phyloP scores from a whole-genome alignment of 2,113 vertebrate species.

The Sphyrna mokarran region DNA sequence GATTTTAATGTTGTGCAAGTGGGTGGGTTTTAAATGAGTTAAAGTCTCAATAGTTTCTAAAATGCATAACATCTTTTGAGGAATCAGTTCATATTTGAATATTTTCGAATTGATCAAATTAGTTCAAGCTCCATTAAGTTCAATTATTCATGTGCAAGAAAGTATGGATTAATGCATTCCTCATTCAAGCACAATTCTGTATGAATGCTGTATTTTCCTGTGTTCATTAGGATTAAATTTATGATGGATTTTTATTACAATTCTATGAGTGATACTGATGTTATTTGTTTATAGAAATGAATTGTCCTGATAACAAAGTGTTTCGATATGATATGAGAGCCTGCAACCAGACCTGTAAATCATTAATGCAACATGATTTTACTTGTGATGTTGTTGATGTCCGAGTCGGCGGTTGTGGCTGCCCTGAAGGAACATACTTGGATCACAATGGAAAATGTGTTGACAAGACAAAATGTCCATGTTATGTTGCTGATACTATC shows the following conservation, averaged over 20 bases:
- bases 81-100: neutral
- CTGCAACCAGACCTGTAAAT: constrained; percentile 49
- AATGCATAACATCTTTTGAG: neutral
- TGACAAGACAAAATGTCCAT: constrained; percentile 45
- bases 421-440: constrained; percentile 45
- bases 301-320: constrained; percentile 47
- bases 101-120: neutral
- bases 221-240: neutral
- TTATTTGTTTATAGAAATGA: constrained; percentile 42
- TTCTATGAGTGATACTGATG: neutral
- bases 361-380: constrained; percentile 44
- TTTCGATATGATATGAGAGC: constrained; percentile 48
- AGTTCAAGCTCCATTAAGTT: neutral
- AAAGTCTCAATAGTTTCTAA: neutral
- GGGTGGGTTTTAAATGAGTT: neutral
- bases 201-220: neutral
- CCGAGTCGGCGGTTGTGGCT: constrained; percentile 47
- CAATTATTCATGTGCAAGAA: neutral
- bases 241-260: neutral
- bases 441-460: constrained; percentile 47
- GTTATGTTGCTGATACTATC: constrained; percentile 44
- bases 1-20: neutral
- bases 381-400: constrained; percentile 48
- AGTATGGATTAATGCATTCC: neutral
- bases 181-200: neutral